Base-by-base conservation (phyloP, 37 sponge, comb jelly and placozoan genomes). In the Mnemiopsis leidyi region DNA sequence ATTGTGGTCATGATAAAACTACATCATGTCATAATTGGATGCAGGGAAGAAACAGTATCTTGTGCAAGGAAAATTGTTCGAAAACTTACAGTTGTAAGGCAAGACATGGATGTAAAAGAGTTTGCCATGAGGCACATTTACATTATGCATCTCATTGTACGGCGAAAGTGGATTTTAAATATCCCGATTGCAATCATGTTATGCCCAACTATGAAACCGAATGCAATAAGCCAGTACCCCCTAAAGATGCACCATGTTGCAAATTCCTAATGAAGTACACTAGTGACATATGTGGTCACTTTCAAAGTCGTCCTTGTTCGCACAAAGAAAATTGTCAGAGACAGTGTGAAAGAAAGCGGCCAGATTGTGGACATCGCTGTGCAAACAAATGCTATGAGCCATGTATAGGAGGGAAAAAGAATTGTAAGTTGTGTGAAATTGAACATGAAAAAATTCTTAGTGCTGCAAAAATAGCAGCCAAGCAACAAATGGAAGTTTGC, bases 281-380 rank as follows among this genome's bases (percentile, higher is more conserved):
- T 3, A 85, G 90, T 61, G 20, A 34, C 5, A 2, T 26, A 0
- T 85, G 90, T 40, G 90, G 90, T n/a, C 90, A 85, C 39, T 0
- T 23, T 1, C 90, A 85, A 25, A 85, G 35, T 3, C n/a, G 90
- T 0, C 30, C 39, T 1, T 36, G 92, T 38, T 94, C 93, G 23
- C 26, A 31, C 18, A 38, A 26, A 2, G 32, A 40, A 0, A 20
- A 21, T 40, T 97, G 97, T 92, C 0, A 40, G 0, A 20, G 69
- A 24, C 75, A 92, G 16, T 97, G 97, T 94, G 36, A 69, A 0
- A 93, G 90, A 69, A 37, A 68, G 23, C 93, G 95, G 29, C 92
- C 0, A 39, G 90, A 85, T 24, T 97, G 97, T 95, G 96, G 96
- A 16, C 96, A 97, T 92, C 48, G 36, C 1, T 97, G 97, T 39